Percentiles rank a stretch among this genome's conserved stretches.
Evolutionary conservation across 2,888 invertebrate genomes (phyloP).

Genomic region (Ischnura elegans): DNA sequence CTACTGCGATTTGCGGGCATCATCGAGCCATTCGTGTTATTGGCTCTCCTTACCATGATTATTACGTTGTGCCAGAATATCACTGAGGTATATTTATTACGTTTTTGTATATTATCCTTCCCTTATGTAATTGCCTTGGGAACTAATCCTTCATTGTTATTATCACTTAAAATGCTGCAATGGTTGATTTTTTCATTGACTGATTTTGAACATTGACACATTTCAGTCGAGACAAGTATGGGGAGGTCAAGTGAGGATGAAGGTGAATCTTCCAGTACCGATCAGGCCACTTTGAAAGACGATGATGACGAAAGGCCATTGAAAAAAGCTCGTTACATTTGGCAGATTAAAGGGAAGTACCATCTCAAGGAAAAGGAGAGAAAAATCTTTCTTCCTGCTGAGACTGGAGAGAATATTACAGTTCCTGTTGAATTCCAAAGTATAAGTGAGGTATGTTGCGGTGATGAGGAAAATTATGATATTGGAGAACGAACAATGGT

Average conservation of each 20-base stretch:
- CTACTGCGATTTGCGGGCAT: constrained; percentile 22
- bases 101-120: background rate
- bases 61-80: background rate
- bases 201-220: background rate
- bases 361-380: constrained; percentile 71
- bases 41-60: background rate
- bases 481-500: constrained; percentile 47
- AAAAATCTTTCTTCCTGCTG: constrained; percentile 24
- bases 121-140: background rate
- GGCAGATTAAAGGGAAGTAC: constrained; percentile 83
- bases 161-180: background rate
- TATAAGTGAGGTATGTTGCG: constrained; percentile 60
- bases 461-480: constrained; percentile 41
- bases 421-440: constrained; percentile 56
- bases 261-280: constrained; percentile 59
- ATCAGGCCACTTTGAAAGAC: constrained; percentile 73
- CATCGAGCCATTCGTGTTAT: constrained; percentile 6
- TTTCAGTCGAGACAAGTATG: constrained; percentile 54
- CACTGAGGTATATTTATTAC: background rate
- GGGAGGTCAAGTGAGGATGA: constrained; percentile 68
- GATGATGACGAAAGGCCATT: constrained; percentile 81
- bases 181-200: background rate
- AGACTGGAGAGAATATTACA: constrained; percentile 37
- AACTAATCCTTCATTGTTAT: background rate
- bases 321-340: constrained; percentile 83